Conservation (phyloP, 1,140 invertebrate genomes). For the Drosophila parabipectinata region DNA sequence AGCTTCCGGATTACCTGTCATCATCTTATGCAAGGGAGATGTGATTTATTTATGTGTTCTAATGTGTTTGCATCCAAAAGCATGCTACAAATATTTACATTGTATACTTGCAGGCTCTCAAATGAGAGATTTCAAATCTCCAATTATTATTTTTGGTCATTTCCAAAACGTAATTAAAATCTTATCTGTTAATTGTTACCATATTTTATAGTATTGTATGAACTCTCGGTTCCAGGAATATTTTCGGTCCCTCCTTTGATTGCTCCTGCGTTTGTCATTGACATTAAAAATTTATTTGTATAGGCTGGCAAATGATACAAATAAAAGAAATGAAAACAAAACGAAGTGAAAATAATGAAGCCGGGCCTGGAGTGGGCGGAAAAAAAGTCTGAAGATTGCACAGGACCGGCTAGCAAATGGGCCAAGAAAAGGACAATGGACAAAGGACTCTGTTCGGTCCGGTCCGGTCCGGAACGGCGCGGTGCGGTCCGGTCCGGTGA, state of each 20-base stretch:
- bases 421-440: conserved; percentile 17
- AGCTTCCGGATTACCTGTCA: background rate
- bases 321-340: conserved; percentile 12
- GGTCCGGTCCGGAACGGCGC: background rate
- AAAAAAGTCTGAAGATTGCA: conserved; percentile 4
- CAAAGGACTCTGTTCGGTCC: background rate
- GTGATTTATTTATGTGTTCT: background rate
- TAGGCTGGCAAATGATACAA: conserved; percentile 60
- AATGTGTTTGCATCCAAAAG: too few species aligned
- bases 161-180: background rate
- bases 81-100: too few species aligned
- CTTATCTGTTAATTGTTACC: background rate
- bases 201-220: background rate
- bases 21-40: background rate
- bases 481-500: conserved; percentile 5
- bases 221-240: background rate
- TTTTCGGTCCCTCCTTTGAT: conserved; percentile 4
- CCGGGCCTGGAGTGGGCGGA: background rate
- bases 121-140: too few species aligned
- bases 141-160: background rate
- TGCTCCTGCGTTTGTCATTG: conserved; percentile 4
- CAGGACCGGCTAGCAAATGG: background rate
- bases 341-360: conserved; percentile 15
- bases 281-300: conserved; percentile 54
- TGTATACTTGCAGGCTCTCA: too few species aligned